phyloP scores from a whole-genome alignment of 2,113 vertebrate species.

The Orthonyx spaldingii region DNA sequence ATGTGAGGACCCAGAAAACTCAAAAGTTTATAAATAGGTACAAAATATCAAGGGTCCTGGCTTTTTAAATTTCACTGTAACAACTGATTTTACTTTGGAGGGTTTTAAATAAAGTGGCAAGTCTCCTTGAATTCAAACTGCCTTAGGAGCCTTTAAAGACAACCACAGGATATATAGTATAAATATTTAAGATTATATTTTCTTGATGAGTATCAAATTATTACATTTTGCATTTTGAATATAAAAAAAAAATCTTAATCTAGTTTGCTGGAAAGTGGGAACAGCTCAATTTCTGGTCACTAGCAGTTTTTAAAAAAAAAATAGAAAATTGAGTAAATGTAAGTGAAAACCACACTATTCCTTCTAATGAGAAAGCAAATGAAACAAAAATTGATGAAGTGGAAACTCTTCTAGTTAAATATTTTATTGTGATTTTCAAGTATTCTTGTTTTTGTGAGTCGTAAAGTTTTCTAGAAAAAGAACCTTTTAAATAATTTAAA shows the following conservation, averaged over 20 bases:
- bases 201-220: not conserved
- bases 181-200: not conserved
- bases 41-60: not conserved
- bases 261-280: not conserved
- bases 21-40: not conserved
- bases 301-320: not conserved
- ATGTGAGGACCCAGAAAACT: not conserved
- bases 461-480: not conserved
- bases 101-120: not conserved
- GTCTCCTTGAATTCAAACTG: not conserved
- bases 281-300: not conserved
- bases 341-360: not conserved
- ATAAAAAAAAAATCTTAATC: not conserved
- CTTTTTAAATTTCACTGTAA: not conserved
- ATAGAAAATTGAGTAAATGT: not conserved
- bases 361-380: not conserved
- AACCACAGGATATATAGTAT: not conserved
- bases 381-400: not conserved
- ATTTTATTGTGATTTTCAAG: not conserved
- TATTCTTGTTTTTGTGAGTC: not conserved
- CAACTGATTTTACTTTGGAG: not conserved
- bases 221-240: not conserved
- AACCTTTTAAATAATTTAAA: not conserved
- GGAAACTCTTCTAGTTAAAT: not conserved
- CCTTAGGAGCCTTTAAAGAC: not conserved